Evolutionary conservation across 2,797 vertebrate species (phyloP).

Genomic region (Champsocephalus gunnari): DNA sequence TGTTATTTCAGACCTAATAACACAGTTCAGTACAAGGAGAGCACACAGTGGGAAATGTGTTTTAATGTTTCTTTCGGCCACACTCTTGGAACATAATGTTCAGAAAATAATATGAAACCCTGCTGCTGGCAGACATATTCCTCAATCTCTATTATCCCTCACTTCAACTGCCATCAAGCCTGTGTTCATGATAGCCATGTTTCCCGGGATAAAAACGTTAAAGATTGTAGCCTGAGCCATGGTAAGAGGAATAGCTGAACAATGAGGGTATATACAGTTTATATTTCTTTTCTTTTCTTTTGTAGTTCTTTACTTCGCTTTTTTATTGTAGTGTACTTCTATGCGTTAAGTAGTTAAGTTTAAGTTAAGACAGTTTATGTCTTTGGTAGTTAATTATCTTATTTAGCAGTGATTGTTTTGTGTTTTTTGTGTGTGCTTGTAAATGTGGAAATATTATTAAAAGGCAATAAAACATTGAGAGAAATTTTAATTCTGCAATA

Average conservation of each 20-base stretch:
- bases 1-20: constrained; percentile 45
- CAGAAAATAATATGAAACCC: constrained; percentile 27
- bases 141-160: constrained; percentile 29
- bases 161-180: background rate
- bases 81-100: background rate
- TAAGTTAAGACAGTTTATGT: too few species aligned
- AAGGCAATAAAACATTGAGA: too few species aligned
- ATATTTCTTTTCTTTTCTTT: too few species aligned
- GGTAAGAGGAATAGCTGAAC: background rate
- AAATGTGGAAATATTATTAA: too few species aligned
- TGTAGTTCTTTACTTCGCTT: too few species aligned
- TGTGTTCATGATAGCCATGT: constrained; percentile 4
- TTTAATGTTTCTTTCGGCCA: constrained; percentile 21
- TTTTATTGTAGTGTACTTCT: too few species aligned
- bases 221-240: background rate
- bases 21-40: constrained; percentile 13
- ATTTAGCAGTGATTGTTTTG: too few species aligned
- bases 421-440: too few species aligned
- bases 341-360: too few species aligned
- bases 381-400: too few species aligned
- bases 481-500: too few species aligned
- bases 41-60: constrained; percentile 3
- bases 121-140: constrained; percentile 14
- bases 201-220: background rate
- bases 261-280: too few species aligned